Evolutionary conservation across 1,140 invertebrate species (phyloP), one percentile per base, ranked within the genome.

Genomic region (Ladona fulva): DNA sequence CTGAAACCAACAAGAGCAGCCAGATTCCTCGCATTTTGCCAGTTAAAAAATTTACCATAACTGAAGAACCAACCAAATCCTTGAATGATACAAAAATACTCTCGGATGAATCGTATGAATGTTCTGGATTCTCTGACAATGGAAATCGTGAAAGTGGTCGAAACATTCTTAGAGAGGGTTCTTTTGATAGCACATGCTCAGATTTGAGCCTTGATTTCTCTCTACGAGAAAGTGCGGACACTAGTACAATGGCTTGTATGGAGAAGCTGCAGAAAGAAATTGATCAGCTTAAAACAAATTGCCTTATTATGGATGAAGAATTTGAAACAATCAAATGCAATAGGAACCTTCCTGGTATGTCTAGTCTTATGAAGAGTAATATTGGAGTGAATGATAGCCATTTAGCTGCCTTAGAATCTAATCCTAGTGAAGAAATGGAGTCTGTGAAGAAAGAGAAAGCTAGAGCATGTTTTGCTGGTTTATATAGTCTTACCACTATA

Each of bases 251-350:
- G 52, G 74, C 74, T 22, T 75, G 78, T 77, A 66, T 83, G 66
- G 83, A 83, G 25, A 79, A 81, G 79, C 76, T 83, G 24, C 82
- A 82, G 75, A 74, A 80, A 73, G 82, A 83, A 78, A 82, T 83
- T 22, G 81, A 82, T 77, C 80, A 80, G 66, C 78, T 83, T 1
- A 83, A 83, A 77, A 79, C 77, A 37, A 82, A 82, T 75, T 83
- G 83, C 77, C 78, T 80, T 12, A 80, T 79, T 66, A 82, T 83
- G 82, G 82, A 83, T 79, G 82, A 82, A 73, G 83, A 83, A 16
- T 80, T 83, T 75, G 81, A 80, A 73, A 82, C 79, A 16, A 81
- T 83, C 37, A 82, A 82, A 77, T 80, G 80, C 52, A 82, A 81
- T 77, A 37, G 81, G 24, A 82, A 82, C 75, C 78, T 82, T 73